These are phyloP conservation scores for Pentalonia nigronervosa DNA, from an alignment of 1,140 invertebrate genomes.

Conservation along the genomic window DNA sequence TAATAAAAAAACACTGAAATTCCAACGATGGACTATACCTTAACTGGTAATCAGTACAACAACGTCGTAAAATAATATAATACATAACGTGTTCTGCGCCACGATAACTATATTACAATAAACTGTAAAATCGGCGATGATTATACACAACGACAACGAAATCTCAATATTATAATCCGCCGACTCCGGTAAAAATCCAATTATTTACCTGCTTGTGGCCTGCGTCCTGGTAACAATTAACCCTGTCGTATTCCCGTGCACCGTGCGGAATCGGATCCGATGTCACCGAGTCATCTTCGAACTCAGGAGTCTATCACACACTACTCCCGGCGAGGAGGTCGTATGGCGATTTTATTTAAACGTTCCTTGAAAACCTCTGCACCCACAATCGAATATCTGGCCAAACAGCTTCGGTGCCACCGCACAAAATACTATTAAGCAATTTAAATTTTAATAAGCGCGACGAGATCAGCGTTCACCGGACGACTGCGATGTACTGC, in stretches of 20 bases:
- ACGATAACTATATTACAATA: no score
- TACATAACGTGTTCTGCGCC: no score
- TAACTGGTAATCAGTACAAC: no score
- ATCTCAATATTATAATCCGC: not conserved
- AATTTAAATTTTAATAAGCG: no score
- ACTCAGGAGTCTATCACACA: not conserved
- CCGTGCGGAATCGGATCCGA: not conserved
- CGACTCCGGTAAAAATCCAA: not conserved
- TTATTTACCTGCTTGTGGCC: not conserved
- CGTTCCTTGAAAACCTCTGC: not conserved
- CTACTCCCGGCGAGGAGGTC: no score
- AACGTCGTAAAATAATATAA: no score
- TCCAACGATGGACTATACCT: no score
- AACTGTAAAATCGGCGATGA: not conserved
- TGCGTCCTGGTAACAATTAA: not conserved
- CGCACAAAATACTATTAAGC: not conserved
- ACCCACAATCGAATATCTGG: not conserved
- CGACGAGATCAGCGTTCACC: not conserved
- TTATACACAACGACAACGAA: not conserved
- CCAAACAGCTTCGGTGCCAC: not conserved
- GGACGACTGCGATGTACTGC: not conserved
- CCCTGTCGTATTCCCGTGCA: not conserved
- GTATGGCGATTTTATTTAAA: not conserved
- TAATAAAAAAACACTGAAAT: no score
- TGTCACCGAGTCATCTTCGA: not conserved